Conservation (phyloP, 2,797 vertebrate species). For the Acanthopagrus latus region DNA sequence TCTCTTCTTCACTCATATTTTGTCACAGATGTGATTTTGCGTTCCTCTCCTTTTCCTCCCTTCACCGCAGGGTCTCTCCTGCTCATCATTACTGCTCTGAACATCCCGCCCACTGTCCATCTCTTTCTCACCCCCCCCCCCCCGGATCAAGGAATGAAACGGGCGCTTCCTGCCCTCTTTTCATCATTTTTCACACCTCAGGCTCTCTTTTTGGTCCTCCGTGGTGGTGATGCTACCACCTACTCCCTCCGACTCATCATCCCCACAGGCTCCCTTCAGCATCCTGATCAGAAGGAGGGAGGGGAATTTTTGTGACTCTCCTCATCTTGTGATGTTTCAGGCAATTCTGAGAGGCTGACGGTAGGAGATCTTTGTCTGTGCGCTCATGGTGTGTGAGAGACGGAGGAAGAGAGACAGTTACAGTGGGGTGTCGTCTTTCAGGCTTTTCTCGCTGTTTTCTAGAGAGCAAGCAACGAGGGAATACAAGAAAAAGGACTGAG, state of each 20-base stretch:
- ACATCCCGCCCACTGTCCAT: constrained; percentile 60
- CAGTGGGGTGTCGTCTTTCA: constrained; percentile 40
- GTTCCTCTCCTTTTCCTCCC: constrained; percentile 8
- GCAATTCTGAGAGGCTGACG: constrained; percentile 27
- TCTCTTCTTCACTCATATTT: constrained; percentile 15
- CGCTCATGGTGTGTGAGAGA: constrained; percentile 8
- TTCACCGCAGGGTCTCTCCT: constrained; percentile 41
- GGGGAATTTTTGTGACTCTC: constrained; percentile 45
- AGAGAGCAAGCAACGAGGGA: constrained; percentile 17
- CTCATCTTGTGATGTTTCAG: constrained; percentile 64
- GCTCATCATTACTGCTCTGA: constrained; percentile 58
- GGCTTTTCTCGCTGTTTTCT: constrained; percentile 41
- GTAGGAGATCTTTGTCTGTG: constrained; percentile 24
- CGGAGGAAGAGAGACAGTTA: constrained; percentile 22
- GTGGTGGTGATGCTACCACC: constrained; percentile 49
- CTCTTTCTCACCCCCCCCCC: constrained; percentile 34
- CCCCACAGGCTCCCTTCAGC: constrained; percentile 56
- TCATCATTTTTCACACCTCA: constrained; percentile 60
- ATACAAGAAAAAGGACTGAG: background rate
- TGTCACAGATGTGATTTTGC: constrained; percentile 23
- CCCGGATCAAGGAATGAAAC: constrained; percentile 40
- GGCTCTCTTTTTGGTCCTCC: constrained; percentile 47
- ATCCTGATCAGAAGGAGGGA: constrained; percentile 61
- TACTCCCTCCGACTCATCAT: constrained; percentile 61
- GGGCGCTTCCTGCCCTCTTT: constrained; percentile 44